A percentile compares a stretch with the other conserved stretches of the same genome.
Evolutionary conservation across 1,140 invertebrate species (phyloP).

Genomic region (Pseudomyrmex sp.): DNA sequence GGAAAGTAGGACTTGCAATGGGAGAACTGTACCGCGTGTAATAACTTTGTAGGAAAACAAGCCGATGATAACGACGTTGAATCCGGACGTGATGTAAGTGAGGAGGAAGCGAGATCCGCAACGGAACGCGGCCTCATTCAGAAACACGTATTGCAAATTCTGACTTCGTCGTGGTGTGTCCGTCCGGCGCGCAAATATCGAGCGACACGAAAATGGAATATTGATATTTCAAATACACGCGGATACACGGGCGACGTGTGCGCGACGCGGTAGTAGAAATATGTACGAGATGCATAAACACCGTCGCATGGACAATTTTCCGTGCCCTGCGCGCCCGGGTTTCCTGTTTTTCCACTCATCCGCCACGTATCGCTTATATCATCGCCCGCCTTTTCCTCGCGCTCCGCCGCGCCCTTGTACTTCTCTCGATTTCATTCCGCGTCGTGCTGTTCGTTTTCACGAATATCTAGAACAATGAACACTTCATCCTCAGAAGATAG

Average conservation of each 20-base stretch:
- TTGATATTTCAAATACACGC: conserved; percentile 58
- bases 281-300: conserved; percentile 50
- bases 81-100: conserved; percentile 26
- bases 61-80: neutral
- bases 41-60: neutral
- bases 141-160: conserved; percentile 61
- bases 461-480: conserved; percentile 32
- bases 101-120: conserved; percentile 43
- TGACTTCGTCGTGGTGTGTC: conserved; percentile 29
- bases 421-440: conserved; percentile 35
- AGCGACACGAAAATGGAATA: conserved; percentile 61
- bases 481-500: neutral
- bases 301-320: conserved; percentile 48
- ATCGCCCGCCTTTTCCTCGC: neutral
- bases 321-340: conserved; percentile 8
- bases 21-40: neutral
- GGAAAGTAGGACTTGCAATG: neutral
- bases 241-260: conserved; percentile 24
- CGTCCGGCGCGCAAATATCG: conserved; percentile 49
- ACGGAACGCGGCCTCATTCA: conserved; percentile 38
- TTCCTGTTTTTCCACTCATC: conserved; percentile 53
- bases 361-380: conserved; percentile 26
- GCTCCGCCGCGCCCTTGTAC: neutral
- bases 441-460: conserved; percentile 21
- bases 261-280: conserved; percentile 31